Evolutionary conservation across 2,113 vertebrate species (phyloP).

Genomic region (Alethe castanea): DNA sequence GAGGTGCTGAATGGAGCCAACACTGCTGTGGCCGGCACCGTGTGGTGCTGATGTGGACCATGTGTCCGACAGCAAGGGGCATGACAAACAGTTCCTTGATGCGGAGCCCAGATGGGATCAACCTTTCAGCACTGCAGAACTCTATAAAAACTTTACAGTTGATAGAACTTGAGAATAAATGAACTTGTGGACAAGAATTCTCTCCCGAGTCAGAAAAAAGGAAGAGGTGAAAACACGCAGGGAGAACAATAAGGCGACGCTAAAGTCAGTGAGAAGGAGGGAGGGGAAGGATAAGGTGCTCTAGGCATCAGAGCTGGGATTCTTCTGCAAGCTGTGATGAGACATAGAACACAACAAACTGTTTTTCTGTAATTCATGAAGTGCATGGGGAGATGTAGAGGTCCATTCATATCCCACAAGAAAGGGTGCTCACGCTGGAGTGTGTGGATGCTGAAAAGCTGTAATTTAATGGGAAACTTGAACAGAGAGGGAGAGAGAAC

Average conservation of each 20-base stretch:
- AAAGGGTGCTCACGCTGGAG: background rate
- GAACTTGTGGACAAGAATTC: background rate
- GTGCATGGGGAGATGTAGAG: background rate
- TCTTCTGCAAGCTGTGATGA: background rate
- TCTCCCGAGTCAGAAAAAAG: background rate
- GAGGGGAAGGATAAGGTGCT: background rate
- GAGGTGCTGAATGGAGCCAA: background rate
- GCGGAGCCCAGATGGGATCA: accelerated
- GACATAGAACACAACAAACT: background rate
- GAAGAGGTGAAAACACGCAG: accelerated
- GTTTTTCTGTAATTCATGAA: background rate
- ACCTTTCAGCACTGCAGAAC: background rate
- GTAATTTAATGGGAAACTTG: no score
- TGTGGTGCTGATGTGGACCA: accelerated
- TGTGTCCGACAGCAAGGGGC: accelerated
- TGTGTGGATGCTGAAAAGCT: background rate
- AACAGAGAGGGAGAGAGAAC: background rate
- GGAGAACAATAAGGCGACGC: background rate
- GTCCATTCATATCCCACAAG: background rate
- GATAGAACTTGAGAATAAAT: background rate
- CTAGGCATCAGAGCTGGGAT: accelerated
- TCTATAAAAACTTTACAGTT: background rate
- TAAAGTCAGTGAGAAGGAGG: background rate
- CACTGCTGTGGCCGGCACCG: accelerated
- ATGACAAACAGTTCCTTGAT: background rate